Evolutionary conservation across 2,797 vertebrate species (phyloP), one percentile per base, ranked within the genome.

Genomic region (Hafferia zeledoni): DNA sequence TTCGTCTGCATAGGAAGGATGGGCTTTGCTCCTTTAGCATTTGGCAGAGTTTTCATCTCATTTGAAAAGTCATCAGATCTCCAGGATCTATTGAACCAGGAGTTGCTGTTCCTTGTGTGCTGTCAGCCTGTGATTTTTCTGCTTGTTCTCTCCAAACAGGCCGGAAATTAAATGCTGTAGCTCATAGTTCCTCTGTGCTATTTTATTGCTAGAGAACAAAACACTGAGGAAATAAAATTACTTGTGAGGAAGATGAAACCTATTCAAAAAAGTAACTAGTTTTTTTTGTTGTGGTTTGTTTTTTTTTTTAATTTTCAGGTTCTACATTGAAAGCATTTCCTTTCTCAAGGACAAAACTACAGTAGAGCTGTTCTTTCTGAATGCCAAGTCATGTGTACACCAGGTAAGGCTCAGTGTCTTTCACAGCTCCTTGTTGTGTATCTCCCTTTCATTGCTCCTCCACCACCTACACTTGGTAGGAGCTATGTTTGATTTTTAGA

Each of bases 281-380:
- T 84, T 82, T 46, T 75, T 74, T n/a, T n/a, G n/a, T n/a, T n/a
- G n/a, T n/a, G n/a, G 17, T 9, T 31, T 53, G 5, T 65, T 61
- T 52, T 47, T 61, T 39, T 92, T 85, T 89, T 83, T 39, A 43
- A 65, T 81, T 97, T 95, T 53, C 98, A 99, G 99, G 97, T 99
- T 99, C 98, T 99, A 99, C 96, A 99, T 99, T 71, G 99, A 99
- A 96, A 99, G 98, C 95, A 99, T 99, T 95, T 98, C 99, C 31
- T 99, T 98, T 95, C 95, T 99, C 88, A 99, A 99, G 97, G 99
- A 99, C 33, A 99, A 98, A 93, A 98, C 98, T 31, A 99, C 99
- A 0, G 99, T 99, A 78, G 99, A 99, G 96, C 98, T 99, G 71
- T 99, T 99, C 97, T 99, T 99, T 96, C 98, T 99, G 96, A 99